A percentile compares a stretch with the other conserved stretches of the same genome.
phyloP scores from a whole-genome alignment of 2,888 invertebrate genomes.

The Globia sparganii region DNA sequence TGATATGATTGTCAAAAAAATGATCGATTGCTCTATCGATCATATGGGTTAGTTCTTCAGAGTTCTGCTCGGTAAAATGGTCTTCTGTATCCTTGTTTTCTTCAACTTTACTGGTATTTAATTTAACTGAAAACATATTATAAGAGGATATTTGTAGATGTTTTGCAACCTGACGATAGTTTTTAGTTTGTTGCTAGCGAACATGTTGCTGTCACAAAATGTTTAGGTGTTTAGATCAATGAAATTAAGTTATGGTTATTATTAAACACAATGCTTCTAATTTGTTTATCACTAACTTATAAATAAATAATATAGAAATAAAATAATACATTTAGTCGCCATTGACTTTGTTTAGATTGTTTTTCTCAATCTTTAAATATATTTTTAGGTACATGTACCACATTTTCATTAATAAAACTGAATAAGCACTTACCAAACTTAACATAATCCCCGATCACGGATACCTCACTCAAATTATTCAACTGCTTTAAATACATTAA shows the following conservation, averaged over 20 bases:
- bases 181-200: neutral
- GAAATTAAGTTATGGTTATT: neutral
- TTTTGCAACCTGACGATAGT: neutral
- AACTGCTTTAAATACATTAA: slow-evolving; percentile 90
- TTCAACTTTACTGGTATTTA: slow-evolving; percentile 71
- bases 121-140: slow-evolving; percentile 72
- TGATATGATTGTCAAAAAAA: slow-evolving; percentile 90
- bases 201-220: slow-evolving; percentile 14
- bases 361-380: neutral
- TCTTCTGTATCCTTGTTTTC: slow-evolving; percentile 56
- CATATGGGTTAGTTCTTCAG: slow-evolving; percentile 80
- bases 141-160: fast-evolving
- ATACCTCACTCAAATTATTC: slow-evolving; percentile 88
- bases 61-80: slow-evolving; percentile 58
- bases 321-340: neutral
- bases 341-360: too few species aligned
- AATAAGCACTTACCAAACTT: slow-evolving; percentile 85
- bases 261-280: neutral
- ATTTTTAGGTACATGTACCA: too few species aligned
- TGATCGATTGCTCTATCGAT: slow-evolving; percentile 89
- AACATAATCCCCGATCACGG: slow-evolving; percentile 89
- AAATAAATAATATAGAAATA: too few species aligned
- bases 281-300: neutral
- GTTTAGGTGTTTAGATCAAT: slow-evolving; percentile 1
- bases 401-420: neutral